Evolutionary conservation across 2,888 invertebrate genomes (phyloP).

Genomic region (Xylophagus ater): DNA sequence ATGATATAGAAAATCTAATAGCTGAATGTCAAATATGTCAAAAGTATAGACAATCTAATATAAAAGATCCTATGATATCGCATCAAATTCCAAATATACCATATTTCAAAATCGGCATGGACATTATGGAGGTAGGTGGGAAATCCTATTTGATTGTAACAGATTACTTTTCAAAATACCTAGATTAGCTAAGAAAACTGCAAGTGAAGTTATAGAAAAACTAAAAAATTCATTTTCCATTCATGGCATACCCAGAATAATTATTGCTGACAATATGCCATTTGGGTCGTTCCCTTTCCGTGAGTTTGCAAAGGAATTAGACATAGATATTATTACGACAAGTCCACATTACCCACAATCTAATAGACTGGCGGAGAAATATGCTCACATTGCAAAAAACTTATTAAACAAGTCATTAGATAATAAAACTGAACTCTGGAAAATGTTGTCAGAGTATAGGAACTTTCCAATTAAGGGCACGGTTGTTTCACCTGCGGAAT

Average conservation of each 20-base stretch:
- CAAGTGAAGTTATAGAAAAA: conserved; percentile 14
- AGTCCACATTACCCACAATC: conserved; percentile 9
- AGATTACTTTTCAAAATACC: conserved; percentile 14
- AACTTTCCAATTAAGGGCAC: not conserved
- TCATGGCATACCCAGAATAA: conserved; percentile 17
- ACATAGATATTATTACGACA: conserved; percentile 4
- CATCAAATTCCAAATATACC: conserved; percentile 6
- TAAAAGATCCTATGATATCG: conserved; percentile 2
- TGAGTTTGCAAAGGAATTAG: conserved; percentile 1
- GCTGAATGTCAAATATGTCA: conserved; percentile 9
- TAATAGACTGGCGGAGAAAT: conserved; percentile 3
- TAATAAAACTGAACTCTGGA: not conserved
- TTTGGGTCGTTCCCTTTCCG: conserved; percentile 7
- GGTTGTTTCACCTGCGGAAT: not conserved
- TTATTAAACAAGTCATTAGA: not conserved
- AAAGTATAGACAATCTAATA: conserved; percentile 3
- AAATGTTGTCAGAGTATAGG: not conserved
- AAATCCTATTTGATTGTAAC: not conserved
- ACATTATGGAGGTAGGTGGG: conserved; percentile 11
- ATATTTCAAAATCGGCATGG: conserved; percentile 11
- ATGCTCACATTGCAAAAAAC: conserved; percentile 3
- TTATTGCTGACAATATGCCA: conserved; percentile 13
- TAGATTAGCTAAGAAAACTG: conserved; percentile 19
- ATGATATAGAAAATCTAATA: conserved; percentile 9
- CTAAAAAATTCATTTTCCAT: conserved; percentile 16